phyloP scores from a whole-genome alignment of 2,797 vertebrate genomes.

The Poecilia gillii region DNA sequence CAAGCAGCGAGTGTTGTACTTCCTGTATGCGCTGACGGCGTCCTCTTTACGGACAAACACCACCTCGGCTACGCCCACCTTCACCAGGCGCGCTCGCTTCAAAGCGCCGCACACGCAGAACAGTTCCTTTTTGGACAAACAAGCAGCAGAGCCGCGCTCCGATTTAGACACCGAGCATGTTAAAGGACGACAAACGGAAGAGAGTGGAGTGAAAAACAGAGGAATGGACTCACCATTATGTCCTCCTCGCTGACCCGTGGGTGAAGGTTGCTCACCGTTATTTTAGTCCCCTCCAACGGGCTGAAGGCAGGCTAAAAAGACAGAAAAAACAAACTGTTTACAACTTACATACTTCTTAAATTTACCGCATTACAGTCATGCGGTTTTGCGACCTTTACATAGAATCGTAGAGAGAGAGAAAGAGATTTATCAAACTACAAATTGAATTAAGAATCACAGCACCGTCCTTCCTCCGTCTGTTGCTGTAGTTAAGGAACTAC shows the following conservation, averaged over 20 bases:
- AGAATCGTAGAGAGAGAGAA: neutral
- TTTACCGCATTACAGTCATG: neutral
- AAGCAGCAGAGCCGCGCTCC: slow-evolving; percentile 13
- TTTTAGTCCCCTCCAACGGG: slow-evolving; percentile 97
- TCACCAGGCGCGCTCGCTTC: slow-evolving; percentile 92
- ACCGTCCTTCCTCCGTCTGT: neutral
- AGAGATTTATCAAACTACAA: neutral
- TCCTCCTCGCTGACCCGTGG: slow-evolving; percentile 97
- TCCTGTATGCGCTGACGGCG: slow-evolving; percentile 95
- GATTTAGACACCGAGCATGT: neutral
- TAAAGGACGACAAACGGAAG: neutral
- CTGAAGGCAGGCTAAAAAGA: slow-evolving; percentile 84
- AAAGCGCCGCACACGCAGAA: slow-evolving; percentile 98
- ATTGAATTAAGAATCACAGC: neutral
- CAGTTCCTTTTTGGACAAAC: slow-evolving; percentile 86
- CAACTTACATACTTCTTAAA: neutral
- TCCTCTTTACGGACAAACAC: slow-evolving; percentile 98
- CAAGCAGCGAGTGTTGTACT: slow-evolving; percentile 98
- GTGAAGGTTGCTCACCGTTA: slow-evolving; percentile 97
- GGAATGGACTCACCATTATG: slow-evolving; percentile 89
- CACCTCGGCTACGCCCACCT: slow-evolving; percentile 94
- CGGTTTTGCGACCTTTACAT: neutral
- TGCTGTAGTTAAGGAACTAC: neutral
- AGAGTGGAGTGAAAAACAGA: neutral
- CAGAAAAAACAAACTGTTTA: neutral